A percentile compares a stretch with the other conserved stretches of the same genome.
Evolutionary conservation across 2,888 invertebrate species (phyloP).

Genomic region (Clepsis dumicolana): DNA sequence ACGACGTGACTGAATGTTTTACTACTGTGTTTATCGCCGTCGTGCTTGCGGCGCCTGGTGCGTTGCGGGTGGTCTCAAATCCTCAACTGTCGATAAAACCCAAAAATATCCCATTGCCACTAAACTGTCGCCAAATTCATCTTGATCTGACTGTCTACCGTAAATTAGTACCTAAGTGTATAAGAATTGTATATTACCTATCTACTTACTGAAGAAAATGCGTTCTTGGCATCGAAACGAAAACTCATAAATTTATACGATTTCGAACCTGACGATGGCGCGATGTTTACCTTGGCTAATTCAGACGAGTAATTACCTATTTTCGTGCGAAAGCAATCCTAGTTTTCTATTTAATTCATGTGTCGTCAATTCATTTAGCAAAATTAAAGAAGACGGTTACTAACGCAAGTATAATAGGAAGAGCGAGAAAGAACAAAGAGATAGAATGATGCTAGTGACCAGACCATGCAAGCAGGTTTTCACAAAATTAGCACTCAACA

Average conservation of each 20-base stretch:
- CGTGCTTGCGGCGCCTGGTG: slow-evolving; percentile 12
- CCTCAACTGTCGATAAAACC: slow-evolving; percentile 17
- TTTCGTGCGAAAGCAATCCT: slow-evolving; percentile 5
- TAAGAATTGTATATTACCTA: neutral
- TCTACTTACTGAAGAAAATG: slow-evolving; percentile 42
- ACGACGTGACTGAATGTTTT: slow-evolving; percentile 20
- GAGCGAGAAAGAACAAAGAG: neutral
- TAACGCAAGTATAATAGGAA: neutral
- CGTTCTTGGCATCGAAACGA: slow-evolving; percentile 49
- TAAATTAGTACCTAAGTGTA: neutral
- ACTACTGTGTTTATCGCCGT: slow-evolving; percentile 29
- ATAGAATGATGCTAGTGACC: slow-evolving; percentile 3
- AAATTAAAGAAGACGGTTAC: no score
- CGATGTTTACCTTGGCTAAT: slow-evolving; percentile 31
- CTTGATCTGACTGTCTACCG: neutral
- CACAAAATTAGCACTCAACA: slow-evolving; percentile 35
- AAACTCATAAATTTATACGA: slow-evolving; percentile 45
- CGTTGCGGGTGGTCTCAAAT: slow-evolving; percentile 9
- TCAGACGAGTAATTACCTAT: slow-evolving; percentile 20
- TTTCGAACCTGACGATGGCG: slow-evolving; percentile 19
- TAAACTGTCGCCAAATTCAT: neutral
- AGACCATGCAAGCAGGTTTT: slow-evolving; percentile 34
- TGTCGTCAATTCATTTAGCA: neutral
- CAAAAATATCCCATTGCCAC: slow-evolving; percentile 38
- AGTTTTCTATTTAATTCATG: neutral